phyloP scores from a whole-genome alignment of 2,888 invertebrate genomes.

The Philhelius pedissequus region DNA sequence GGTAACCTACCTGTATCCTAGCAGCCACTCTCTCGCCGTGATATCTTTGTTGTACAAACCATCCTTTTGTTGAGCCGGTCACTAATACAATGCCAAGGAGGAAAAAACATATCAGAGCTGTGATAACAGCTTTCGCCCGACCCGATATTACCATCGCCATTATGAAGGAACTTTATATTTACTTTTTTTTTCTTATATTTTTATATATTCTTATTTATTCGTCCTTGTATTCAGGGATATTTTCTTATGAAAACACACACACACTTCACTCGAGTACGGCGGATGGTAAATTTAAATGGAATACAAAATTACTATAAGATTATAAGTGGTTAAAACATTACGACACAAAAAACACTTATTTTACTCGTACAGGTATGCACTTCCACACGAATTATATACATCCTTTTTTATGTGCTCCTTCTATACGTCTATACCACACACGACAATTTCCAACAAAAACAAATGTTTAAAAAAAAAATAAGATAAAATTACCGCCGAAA shows the following conservation, averaged over 20 bases:
- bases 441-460: background rate
- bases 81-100: conserved; percentile 81
- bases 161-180: conserved; percentile 64
- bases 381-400: background rate
- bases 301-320: too few relatives aligned
- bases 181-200: background rate
- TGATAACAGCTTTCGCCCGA: conserved; percentile 82
- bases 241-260: background rate
- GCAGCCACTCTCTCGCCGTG: conserved; percentile 81
- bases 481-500: background rate
- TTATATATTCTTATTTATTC: background rate
- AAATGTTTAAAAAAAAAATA: background rate
- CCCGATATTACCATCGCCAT: conserved; percentile 85
- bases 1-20: conserved; percentile 80
- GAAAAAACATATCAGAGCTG: conserved; percentile 81
- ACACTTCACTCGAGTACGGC: background rate
- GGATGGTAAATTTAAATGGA: background rate
- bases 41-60: conserved; percentile 81
- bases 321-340: too few relatives aligned
- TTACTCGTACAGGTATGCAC: too few relatives aligned
- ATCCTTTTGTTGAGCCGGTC: conserved; percentile 82
- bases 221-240: background rate
- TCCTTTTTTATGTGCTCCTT: background rate
- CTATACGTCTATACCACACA: background rate
- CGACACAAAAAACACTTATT: background rate